Evolutionary conservation across 2,797 vertebrate species (phyloP).

Genomic region (Halcyon badia): DNA sequence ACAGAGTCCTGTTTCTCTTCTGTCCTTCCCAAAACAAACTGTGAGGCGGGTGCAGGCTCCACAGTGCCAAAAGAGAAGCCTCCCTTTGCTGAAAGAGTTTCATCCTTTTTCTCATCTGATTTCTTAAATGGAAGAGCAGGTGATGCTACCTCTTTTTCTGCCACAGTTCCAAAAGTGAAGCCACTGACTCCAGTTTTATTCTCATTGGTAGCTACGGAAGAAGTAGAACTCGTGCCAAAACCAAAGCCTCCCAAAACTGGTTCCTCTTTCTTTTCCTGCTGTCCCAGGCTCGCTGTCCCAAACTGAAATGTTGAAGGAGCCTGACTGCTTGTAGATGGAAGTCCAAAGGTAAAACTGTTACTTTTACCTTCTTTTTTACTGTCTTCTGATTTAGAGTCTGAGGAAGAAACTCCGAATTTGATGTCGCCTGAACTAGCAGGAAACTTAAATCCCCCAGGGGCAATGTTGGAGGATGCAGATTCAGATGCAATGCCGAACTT

Average conservation of each 20-base stretch:
- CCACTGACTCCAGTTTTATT: conserved; percentile 77
- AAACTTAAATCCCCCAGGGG: conserved; percentile 80
- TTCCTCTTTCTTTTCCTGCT: conserved; percentile 83
- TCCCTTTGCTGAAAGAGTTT: conserved; percentile 78
- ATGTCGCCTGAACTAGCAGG: conserved; percentile 84
- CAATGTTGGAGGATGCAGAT: conserved; percentile 70
- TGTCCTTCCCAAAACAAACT: conserved; percentile 81
- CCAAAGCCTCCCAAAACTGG: conserved; percentile 79
- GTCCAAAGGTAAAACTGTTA: conserved; percentile 86
- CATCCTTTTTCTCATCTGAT: conserved; percentile 88
- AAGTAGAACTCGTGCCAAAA: conserved; percentile 80
- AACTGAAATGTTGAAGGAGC: conserved; percentile 78
- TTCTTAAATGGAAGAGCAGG: conserved; percentile 87
- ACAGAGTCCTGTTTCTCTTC: conserved; percentile 82
- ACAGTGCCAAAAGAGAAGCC: conserved; percentile 69
- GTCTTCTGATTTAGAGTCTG: conserved; percentile 81
- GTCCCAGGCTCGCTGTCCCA: conserved; percentile 71
- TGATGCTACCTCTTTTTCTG: conserved; percentile 80
- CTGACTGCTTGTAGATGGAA: conserved; percentile 69
- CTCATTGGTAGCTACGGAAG: conserved; percentile 73
- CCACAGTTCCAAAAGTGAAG: conserved; percentile 77
- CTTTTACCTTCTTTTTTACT: conserved; percentile 84
- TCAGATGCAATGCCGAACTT: conserved; percentile 84
- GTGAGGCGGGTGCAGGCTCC: conserved; percentile 66
- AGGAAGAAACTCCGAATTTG: conserved; percentile 84